Base-by-base conservation (phyloP, 2,113 vertebrate species). In the Dicaeum eximium region DNA sequence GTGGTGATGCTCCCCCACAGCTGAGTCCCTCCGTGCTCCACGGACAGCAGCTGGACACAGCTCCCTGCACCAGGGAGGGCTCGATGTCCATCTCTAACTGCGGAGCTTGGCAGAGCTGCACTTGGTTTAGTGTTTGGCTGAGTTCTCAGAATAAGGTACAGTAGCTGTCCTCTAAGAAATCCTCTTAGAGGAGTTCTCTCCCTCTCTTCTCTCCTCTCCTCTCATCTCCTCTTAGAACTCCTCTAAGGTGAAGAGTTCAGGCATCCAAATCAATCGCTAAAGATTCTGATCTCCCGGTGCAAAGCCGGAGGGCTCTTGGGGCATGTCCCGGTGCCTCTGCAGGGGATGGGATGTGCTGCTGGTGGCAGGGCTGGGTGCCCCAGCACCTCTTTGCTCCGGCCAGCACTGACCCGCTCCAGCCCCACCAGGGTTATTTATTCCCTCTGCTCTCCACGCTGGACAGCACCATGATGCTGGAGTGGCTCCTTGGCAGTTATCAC, bases 281-380 rank as follows among this genome's bases (percentile, higher is more conserved):
- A 8, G 62, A 9, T 14, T 50, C 1, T 2, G 15, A 5, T 67
- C 21, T 65, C 9, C 20, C 30, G 3, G 3, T 3, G 60, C 21
- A 9, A 4, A 31, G 28, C 13, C 20, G 2, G 7, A 6, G 23
- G 45, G 54, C 65, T 69, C 15, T 8, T 21, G 65, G 22, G 85
- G 31, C 51, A 6, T 4, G 4, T 62, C 48, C 31, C 0, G 0
- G 23, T 27, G 38, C 30, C 53, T 17, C 19, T 54, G 47, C 9
- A 8, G 61, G 42, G 45, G n/a, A n/a, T n/a, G n/a, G 15, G 60
- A 13, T 35, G n/a, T 30, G n/a, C 0, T 22, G 54, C 22, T 47
- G 70, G 11, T 89, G 54, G 35, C 67, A 42, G 66, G 71, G 62
- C 74, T 23, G 44, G 30, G 62, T 58, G 16, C 7, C 47, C 56